A percentile compares a stretch with the other conserved stretches of the same genome.
phyloP scores from a whole-genome alignment of 2,888 invertebrate genomes.

The Sinotaia quadrata region DNA sequence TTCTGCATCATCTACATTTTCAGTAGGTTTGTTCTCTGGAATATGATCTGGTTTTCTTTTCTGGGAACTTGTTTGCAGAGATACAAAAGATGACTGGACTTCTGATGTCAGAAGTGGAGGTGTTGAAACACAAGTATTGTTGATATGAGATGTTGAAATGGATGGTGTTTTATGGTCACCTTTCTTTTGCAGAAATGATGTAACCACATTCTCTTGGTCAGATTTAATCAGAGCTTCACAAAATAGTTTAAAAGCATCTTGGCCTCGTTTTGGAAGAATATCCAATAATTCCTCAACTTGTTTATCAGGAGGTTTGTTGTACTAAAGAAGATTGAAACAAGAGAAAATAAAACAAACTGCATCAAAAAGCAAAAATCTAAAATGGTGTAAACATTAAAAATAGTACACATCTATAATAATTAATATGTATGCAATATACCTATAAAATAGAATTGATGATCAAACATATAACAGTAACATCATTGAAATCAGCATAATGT shows the following conservation, averaged over 20 bases:
- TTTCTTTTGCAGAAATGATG: not conserved
- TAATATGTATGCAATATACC: not conserved
- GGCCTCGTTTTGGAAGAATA: conserved; percentile 47
- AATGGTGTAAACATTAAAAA: conserved; percentile 12
- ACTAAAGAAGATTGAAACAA: no score
- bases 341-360: not conserved
- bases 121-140: no score
- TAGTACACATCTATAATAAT: not conserved
- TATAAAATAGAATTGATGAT: no score
- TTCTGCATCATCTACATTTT: not conserved
- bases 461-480: no score
- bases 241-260: conserved; percentile 56
- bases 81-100: not conserved
- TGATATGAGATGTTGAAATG: not conserved
- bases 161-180: conserved; percentile 13
- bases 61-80: not conserved
- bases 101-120: no score
- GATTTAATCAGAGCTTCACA: conserved; percentile 59
- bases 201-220: conserved; percentile 55
- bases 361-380: no score
- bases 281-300: conserved; percentile 60
- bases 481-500: no score
- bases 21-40: not conserved
- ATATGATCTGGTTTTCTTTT: conserved; percentile 9
- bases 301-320: conserved; percentile 48